These are phyloP conservation scores for Macrosoma leucophasiata DNA, from an alignment of 2,888 invertebrate species.

Conservation along the genomic window DNA sequence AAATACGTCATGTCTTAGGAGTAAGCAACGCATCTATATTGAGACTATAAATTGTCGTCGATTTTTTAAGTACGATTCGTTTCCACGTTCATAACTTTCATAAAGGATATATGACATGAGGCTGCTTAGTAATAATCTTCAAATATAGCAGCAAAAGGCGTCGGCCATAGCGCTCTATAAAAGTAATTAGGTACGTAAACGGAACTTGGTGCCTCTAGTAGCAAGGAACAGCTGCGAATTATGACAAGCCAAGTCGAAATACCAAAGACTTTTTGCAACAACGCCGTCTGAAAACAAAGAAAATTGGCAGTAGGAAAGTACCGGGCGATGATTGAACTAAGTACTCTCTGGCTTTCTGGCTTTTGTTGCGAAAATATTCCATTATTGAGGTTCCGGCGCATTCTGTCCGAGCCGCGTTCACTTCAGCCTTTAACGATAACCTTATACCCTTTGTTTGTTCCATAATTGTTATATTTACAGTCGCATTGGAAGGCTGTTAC, in stretches of 20 bases:
- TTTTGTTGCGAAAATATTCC: slow-evolving; percentile 39
- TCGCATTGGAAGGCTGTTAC: slow-evolving; percentile 25
- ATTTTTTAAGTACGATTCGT: no score
- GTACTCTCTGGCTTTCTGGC: slow-evolving; percentile 35
- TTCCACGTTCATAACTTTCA: no score
- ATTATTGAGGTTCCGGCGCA: slow-evolving; percentile 30
- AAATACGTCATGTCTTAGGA: no score
- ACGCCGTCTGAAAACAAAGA: slow-evolving; percentile 52
- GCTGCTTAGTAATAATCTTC: no score
- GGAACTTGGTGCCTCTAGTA: slow-evolving; percentile 5
- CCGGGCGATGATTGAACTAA: slow-evolving; percentile 41
- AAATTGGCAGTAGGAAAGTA: slow-evolving; percentile 49
- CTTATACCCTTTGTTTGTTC: no score
- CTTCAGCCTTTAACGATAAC: slow-evolving; percentile 15
- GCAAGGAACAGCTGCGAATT: slow-evolving; percentile 19
- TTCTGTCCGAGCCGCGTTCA: slow-evolving; percentile 18
- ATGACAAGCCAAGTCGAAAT: slow-evolving; percentile 26
- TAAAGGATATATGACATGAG: no score
- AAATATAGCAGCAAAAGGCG: no score
- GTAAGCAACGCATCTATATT: no score
- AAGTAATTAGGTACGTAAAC: no score
- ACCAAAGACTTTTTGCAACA: slow-evolving; percentile 40
- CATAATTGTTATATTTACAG: slow-evolving; percentile 26
- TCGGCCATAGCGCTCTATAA: no score
- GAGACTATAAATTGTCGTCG: no score